Conservation (phyloP, 1,140 invertebrate species). For the Steinernema khuongi region DNA sequence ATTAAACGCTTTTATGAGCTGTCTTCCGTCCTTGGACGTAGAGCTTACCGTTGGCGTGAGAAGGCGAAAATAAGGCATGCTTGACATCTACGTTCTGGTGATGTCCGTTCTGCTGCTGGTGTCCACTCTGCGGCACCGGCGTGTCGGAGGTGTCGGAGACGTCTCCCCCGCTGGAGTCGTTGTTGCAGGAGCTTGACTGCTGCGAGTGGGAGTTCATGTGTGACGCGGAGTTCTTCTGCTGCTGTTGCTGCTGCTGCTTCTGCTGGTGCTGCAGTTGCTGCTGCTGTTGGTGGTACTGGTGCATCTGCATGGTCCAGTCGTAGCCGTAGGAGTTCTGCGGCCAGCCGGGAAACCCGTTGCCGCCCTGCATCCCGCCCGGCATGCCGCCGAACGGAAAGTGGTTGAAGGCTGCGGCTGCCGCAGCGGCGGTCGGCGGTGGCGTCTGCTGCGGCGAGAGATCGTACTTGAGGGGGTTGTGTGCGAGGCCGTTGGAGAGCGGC, state of each 20-base stretch:
- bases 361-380: not conserved
- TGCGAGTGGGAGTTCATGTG: not conserved
- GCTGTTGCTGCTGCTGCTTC: not conserved
- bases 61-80: not conserved
- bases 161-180: not conserved
- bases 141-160: not conserved
- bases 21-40: too few species aligned
- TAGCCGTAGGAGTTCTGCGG: not conserved
- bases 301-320: not conserved
- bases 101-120: too few species aligned
- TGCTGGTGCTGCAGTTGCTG: not conserved
- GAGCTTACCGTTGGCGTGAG: not conserved
- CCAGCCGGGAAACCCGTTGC: not conserved
- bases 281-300: too few species aligned
- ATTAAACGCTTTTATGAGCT: too few species aligned
- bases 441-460: conserved; percentile 2
- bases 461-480: not conserved
- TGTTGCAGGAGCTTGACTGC: not conserved
- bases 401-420: not conserved
- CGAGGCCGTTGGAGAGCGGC: not conserved
- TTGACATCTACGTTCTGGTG: not conserved
- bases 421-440: not conserved
- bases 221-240: not conserved
- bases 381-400: not conserved
- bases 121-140: not conserved